phyloP scores from a whole-genome alignment of 2,797 vertebrate genomes.

The Sebastes minor region DNA sequence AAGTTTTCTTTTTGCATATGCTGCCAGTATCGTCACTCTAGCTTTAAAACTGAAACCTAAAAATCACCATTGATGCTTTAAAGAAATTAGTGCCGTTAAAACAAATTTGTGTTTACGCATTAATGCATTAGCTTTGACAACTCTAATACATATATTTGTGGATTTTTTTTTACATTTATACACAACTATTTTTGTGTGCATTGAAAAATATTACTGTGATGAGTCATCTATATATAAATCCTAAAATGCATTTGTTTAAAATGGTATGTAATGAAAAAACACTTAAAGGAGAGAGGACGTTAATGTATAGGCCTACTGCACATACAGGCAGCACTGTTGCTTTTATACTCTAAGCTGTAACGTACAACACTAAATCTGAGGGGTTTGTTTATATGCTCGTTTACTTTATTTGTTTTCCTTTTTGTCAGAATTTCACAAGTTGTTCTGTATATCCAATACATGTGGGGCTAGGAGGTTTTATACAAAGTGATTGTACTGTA shows the following conservation, averaged over 20 bases:
- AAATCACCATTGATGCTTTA: too few relatives aligned
- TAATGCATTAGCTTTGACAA: too few relatives aligned
- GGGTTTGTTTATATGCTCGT: conserved; percentile 13
- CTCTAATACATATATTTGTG: too few relatives aligned
- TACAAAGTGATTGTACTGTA: conserved; percentile 59
- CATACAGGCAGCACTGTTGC: neutral
- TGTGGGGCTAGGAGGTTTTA: neutral
- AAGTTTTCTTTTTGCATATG: rapidly evolving
- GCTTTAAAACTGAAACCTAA: too few relatives aligned
- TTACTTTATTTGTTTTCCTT: conserved; percentile 34
- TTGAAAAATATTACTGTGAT: too few relatives aligned
- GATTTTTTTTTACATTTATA: too few relatives aligned
- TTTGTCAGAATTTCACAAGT: conserved; percentile 14
- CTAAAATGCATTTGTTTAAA: neutral
- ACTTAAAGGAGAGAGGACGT: neutral
- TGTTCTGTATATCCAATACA: conserved; percentile 4
- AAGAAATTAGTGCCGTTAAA: too few relatives aligned
- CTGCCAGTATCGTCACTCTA: too few relatives aligned
- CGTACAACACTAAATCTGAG: conserved; percentile 49
- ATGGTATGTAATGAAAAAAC: neutral
- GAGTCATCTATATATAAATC: too few relatives aligned
- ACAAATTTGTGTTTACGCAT: too few relatives aligned
- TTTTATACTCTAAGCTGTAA: conserved; percentile 45
- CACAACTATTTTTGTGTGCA: too few relatives aligned
- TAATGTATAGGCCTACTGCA: neutral